Conservation (phyloP, 2,797 vertebrate genomes). For the Hybognathus amarus region DNA sequence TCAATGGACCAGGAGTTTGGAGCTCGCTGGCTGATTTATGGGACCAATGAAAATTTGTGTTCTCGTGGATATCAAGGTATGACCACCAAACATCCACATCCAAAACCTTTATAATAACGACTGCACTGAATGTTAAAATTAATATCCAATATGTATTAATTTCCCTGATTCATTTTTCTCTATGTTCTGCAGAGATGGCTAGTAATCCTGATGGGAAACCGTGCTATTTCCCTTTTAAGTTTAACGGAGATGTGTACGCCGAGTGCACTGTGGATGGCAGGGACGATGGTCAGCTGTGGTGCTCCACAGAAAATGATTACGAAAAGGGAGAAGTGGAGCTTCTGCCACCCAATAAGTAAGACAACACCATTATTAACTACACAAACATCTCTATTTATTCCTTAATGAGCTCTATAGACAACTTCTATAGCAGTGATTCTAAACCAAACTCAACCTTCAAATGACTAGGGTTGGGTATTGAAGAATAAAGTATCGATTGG, state of each 20-base stretch:
- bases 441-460: not conserved
- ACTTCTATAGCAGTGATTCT: too few relatives aligned
- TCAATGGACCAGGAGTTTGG: slow-evolving; percentile 83
- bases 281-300: slow-evolving; percentile 86
- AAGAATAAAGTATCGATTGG: too few relatives aligned
- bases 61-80: slow-evolving; percentile 91
- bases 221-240: slow-evolving; percentile 94
- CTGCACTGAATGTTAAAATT: not conserved
- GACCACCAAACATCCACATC: not conserved
- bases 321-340: slow-evolving; percentile 79
- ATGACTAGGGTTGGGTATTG: too few relatives aligned
- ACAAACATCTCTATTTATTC: not conserved
- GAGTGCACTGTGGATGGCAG: slow-evolving; percentile 88
- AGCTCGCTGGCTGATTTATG: slow-evolving; percentile 91
- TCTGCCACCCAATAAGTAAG: slow-evolving; percentile 80
- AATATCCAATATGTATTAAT: not conserved
- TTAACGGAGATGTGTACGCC: slow-evolving; percentile 82
- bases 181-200: slow-evolving; percentile 79
- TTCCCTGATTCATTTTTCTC: not conserved
- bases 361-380: not conserved
- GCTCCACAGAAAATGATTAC: slow-evolving; percentile 84
- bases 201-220: slow-evolving; percentile 84
- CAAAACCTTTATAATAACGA: not conserved
- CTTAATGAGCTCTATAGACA: not conserved
- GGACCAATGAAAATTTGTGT: slow-evolving; percentile 84